Conservation (phyloP, 1,140 invertebrate species). For the Euglossa dilemma region DNA sequence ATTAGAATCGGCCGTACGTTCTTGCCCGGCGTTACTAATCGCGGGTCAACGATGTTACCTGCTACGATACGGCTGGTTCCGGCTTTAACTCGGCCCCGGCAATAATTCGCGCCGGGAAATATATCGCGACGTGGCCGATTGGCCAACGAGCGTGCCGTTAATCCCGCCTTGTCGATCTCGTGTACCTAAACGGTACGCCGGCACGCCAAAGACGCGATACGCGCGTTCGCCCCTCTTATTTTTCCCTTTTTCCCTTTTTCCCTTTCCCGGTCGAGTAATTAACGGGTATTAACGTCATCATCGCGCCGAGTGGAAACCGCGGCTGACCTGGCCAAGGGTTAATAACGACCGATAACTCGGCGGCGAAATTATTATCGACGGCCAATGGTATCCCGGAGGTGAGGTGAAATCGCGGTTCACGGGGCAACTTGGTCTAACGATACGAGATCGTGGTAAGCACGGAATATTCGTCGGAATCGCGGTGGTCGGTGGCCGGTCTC, state of each 20-base stretch:
- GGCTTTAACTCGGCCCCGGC: conserved; percentile 31
- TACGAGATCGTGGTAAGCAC: neutral
- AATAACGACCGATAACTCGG: conserved; percentile 8
- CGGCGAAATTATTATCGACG: neutral
- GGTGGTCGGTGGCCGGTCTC: neutral
- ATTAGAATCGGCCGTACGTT: conserved; percentile 67
- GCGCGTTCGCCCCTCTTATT: neutral
- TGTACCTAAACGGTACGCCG: neutral
- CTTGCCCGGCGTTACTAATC: conserved; percentile 65
- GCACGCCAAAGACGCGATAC: neutral
- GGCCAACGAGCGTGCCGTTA: conserved; percentile 26
- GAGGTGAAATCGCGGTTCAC: neutral
- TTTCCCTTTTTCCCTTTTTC: neutral
- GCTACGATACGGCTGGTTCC: conserved; percentile 41
- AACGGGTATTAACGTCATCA: neutral
- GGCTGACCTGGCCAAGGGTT: neutral
- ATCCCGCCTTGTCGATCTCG: conserved; percentile 41
- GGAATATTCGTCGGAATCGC: neutral
- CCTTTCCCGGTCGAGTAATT: neutral
- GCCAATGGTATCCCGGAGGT: neutral
- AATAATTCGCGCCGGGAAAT: conserved; percentile 45
- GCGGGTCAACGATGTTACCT: conserved; percentile 65
- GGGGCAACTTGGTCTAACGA: neutral
- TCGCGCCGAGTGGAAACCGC: neutral
- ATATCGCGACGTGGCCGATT: conserved; percentile 42